These are phyloP conservation scores for Dendrolimus punctatus DNA, from an alignment of 1,140 invertebrate species.

Conservation along the genomic window DNA sequence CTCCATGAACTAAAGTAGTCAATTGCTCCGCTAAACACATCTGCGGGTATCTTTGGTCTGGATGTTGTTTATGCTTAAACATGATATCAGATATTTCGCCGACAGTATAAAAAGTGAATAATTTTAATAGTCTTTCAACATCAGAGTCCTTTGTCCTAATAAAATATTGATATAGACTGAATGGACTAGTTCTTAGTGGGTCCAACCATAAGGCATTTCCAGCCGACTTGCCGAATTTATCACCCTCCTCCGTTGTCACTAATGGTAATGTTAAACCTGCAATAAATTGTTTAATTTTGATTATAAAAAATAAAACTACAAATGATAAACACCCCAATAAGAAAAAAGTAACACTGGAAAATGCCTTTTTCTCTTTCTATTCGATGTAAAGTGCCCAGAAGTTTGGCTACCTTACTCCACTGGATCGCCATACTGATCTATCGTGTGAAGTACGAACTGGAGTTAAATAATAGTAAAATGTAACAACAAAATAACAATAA, in stretches of 20 bases:
- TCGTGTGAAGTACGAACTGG: no score
- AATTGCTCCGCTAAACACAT: constrained; percentile 87
- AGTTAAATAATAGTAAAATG: no score
- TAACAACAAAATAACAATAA: no score
- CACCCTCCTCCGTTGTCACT: constrained; percentile 90
- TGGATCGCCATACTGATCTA: no score
- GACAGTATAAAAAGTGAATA: constrained; percentile 87
- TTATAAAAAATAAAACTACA: no score
- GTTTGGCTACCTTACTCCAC: no score
- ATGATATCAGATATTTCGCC: constrained; percentile 82
- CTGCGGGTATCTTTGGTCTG: constrained; percentile 85
- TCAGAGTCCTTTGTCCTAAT: constrained; percentile 86
- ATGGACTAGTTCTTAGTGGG: constrained; percentile 85
- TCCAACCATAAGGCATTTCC: constrained; percentile 94
- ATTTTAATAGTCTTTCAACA: constrained; percentile 85
- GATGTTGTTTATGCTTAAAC: constrained; percentile 78
- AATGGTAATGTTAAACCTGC: constrained; percentile 89
- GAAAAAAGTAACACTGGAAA: no score
- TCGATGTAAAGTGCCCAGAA: no score
- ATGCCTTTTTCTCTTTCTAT: no score
- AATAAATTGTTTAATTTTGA: no score
- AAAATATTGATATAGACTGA: constrained; percentile 95
- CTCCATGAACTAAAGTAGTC: constrained; percentile 91
- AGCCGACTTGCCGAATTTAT: constrained; percentile 96
- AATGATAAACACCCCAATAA: no score